Percentiles rank a stretch among this genome's conserved stretches.
These are phyloP conservation scores for Torymus texanus DNA, from an alignment of 2,888 invertebrate species.

Conservation along the genomic window DNA sequence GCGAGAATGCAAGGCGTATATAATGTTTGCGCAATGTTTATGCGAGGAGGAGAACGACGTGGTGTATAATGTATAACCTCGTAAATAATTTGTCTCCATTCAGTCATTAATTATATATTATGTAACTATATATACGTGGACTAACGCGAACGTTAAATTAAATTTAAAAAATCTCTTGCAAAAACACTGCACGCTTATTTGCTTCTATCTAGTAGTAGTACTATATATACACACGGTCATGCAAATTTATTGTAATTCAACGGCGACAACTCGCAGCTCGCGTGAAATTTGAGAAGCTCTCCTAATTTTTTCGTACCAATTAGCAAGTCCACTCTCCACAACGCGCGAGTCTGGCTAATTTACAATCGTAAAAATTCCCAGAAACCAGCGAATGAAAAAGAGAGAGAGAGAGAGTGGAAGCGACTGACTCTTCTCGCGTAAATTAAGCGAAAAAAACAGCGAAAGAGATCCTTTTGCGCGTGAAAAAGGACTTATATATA, in stretches of 20 bases:
- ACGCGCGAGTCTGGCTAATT: constrained; percentile 15
- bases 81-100: too few species aligned
- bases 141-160: too few species aligned
- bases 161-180: too few species aligned
- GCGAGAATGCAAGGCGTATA: too few species aligned
- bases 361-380: constrained; percentile 28
- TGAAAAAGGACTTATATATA: background rate
- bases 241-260: constrained; percentile 30
- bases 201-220: too few species aligned
- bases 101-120: too few species aligned
- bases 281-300: background rate
- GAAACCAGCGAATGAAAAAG: constrained; percentile 9
- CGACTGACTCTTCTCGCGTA: constrained; percentile 13
- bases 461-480: constrained; percentile 21
- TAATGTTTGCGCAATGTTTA: too few species aligned
- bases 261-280: background rate
- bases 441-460: constrained; percentile 32
- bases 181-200: too few species aligned
- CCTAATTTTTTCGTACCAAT: constrained; percentile 34
- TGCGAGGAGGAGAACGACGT: too few species aligned
- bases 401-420: background rate
- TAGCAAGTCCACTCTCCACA: constrained; percentile 8
- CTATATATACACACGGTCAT: background rate
- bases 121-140: too few species aligned
- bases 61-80: too few species aligned